Conservation (phyloP, 2,113 vertebrate species). For the Alaudala cheleensis region DNA sequence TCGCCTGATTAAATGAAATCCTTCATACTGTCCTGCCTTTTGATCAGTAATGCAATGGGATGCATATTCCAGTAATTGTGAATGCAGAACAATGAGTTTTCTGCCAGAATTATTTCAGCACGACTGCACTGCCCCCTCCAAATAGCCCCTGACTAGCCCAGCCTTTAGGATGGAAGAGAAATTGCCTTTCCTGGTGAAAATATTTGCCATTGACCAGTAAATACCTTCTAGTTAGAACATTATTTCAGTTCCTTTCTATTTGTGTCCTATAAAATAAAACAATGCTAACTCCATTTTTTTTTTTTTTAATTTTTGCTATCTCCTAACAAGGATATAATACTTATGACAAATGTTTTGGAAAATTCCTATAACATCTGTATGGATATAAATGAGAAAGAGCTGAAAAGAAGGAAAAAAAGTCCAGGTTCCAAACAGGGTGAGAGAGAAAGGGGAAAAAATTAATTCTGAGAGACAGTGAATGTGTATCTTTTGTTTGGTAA, state of each 20-base stretch:
- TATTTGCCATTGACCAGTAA: neutral
- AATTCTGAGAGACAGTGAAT: neutral
- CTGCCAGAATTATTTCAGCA: constrained; percentile 31
- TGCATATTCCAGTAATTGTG: constrained; percentile 7
- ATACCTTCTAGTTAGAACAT: neutral
- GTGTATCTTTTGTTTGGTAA: constrained; percentile 25
- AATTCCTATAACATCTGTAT: neutral
- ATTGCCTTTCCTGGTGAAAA: neutral
- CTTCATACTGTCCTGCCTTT: constrained; percentile 24
- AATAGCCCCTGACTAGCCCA: neutral
- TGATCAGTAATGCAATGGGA: neutral
- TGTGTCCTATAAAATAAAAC: neutral
- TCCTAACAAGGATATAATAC: constrained; percentile 15
- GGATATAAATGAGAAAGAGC: neutral
- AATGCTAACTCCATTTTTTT: neutral
- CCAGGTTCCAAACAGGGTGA: neutral
- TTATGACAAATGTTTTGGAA: neutral
- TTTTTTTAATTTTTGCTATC: neutral
- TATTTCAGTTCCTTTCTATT: neutral
- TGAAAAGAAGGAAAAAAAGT: neutral
- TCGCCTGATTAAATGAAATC: constrained; percentile 39
- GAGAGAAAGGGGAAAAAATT: neutral
- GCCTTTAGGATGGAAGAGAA: neutral
- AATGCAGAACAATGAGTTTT: neutral
- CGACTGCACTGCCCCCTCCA: neutral